phyloP scores from a whole-genome alignment of 2,113 vertebrate genomes.

The Poeciliopsis occidentalis region DNA sequence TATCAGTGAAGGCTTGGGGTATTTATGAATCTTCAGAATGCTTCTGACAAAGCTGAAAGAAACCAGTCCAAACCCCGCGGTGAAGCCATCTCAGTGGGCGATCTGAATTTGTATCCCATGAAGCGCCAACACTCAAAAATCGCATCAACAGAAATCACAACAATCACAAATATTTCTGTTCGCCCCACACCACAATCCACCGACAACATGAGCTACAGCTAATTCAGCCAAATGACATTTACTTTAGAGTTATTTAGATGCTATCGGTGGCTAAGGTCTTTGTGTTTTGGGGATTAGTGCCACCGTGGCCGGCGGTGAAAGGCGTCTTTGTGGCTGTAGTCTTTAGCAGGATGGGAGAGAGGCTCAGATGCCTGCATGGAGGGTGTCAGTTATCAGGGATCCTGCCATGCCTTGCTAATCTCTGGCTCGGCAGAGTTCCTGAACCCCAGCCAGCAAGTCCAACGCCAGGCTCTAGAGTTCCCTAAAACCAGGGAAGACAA shows the following conservation, averaged over 20 bases:
- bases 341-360: conserved; percentile 70
- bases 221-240: conserved; percentile 77
- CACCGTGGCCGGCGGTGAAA: conserved; percentile 70
- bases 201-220: conserved; percentile 57
- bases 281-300: conserved; percentile 77
- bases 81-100: conserved; percentile 29
- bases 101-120: conserved; percentile 53
- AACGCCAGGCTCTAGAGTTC: conserved; percentile 69
- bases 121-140: conserved; percentile 52
- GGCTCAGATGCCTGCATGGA: conserved; percentile 71
- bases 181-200: conserved; percentile 51
- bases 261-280: conserved; percentile 72
- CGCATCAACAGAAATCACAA: conserved; percentile 68
- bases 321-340: conserved; percentile 72
- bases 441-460: conserved; percentile 72
- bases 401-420: conserved; percentile 79
- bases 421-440: conserved; percentile 76
- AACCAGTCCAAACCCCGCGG: conserved; percentile 56
- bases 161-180: conserved; percentile 69
- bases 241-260: conserved; percentile 79
- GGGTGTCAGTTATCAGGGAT: conserved; percentile 82
- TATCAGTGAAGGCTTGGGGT: conserved; percentile 32
- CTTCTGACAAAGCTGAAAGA: conserved; percentile 62
- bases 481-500: conserved; percentile 64
- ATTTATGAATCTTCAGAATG: conserved; percentile 58